Conservation (phyloP, 2,888 invertebrate genomes). For the Drosophila melanosoma region DNA sequence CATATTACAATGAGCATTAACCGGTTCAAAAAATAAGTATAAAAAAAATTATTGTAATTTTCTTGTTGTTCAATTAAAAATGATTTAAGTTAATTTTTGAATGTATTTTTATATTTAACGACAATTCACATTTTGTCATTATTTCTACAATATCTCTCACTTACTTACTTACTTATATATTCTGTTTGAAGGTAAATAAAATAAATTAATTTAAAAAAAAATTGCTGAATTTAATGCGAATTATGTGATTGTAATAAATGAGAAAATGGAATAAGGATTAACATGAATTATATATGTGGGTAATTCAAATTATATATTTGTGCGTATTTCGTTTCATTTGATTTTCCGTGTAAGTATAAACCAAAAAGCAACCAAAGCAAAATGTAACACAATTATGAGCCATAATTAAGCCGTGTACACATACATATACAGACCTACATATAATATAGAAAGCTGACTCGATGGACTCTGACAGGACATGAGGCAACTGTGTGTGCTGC, state of each 20-base stretch:
- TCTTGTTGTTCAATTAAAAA: not conserved
- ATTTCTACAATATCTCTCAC: not conserved
- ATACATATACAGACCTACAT: conserved; percentile 10
- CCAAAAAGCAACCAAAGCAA: conserved; percentile 8
- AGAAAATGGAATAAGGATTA: conserved; percentile 2
- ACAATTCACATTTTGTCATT: not conserved
- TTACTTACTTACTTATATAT: too few relatives aligned
- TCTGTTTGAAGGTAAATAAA: not conserved
- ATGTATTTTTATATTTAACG: too few relatives aligned
- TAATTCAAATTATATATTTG: conserved; percentile 8
- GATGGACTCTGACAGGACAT: conserved; percentile 29
- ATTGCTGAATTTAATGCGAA: conserved; percentile 3
- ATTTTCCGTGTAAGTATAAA: conserved; percentile 14
- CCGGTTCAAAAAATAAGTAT: not conserved
- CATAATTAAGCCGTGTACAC: conserved; percentile 18
- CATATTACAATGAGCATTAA: not conserved
- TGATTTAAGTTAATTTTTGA: not conserved
- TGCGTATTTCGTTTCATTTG: conserved; percentile 18
- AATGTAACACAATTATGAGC: conserved; percentile 47
- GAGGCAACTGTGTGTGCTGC: conserved; percentile 42
- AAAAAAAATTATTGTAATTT: not conserved
- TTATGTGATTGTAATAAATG: conserved; percentile 30
- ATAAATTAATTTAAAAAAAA: not conserved
- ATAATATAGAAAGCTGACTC: conserved; percentile 10
- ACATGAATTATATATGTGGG: conserved; percentile 21